These are phyloP conservation scores for Platycnemis pennipes DNA, from an alignment of 2,888 invertebrate genomes.

Conservation along the genomic window DNA sequence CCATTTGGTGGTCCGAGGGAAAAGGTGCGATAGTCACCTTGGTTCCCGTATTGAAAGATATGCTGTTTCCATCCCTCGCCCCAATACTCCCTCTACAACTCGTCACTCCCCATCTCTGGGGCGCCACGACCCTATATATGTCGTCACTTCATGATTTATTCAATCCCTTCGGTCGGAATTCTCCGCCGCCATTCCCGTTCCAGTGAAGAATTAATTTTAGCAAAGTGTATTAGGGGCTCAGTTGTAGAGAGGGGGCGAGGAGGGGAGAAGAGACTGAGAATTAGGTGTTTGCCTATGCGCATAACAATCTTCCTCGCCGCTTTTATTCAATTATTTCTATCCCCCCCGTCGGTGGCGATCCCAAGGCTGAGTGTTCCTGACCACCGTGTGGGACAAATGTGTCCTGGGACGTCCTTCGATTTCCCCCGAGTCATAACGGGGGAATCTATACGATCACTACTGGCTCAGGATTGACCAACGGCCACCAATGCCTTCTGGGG, in stretches of 20 bases:
- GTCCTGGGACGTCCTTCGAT: background rate
- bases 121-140: slow-evolving; percentile 33
- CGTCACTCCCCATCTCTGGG: background rate
- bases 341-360: background rate
- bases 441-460: no score
- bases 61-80: background rate
- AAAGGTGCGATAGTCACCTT: slow-evolving; percentile 16
- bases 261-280: background rate
- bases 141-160: slow-evolving; percentile 61
- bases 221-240: background rate
- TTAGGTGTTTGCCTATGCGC: background rate
- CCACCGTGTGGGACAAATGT: background rate
- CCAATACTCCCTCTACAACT: no score
- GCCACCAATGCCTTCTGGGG: no score
- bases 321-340: background rate
- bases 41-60: background rate
- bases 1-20: background rate
- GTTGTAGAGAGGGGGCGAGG: background rate
- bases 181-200: background rate
- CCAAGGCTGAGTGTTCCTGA: background rate
- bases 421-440: no score
- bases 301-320: background rate
- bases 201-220: slow-evolving; percentile 9
- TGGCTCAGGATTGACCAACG: no score
- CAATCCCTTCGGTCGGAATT: background rate